A percentile compares a stretch with the other conserved stretches of the same genome.
Evolutionary conservation across 2,888 invertebrate genomes (phyloP).

Genomic region (Neoitamus cyanurus): DNA sequence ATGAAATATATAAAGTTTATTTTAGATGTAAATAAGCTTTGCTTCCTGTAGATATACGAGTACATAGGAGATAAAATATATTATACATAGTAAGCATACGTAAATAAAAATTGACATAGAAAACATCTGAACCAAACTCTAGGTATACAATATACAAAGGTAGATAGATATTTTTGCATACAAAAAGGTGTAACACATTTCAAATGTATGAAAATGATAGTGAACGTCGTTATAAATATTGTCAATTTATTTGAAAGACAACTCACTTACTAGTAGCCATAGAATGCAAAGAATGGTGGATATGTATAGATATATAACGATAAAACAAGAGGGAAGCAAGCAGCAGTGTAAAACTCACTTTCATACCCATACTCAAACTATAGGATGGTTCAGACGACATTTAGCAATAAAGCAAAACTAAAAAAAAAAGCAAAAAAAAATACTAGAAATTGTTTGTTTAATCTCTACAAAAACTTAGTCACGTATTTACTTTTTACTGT

Average conservation of each 20-base stretch:
- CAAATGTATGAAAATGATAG: background rate
- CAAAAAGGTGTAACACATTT: background rate
- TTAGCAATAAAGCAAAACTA: constrained; percentile 2
- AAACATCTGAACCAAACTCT: constrained; percentile 36
- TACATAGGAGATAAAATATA: background rate
- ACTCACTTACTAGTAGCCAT: background rate
- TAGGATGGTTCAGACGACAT: background rate
- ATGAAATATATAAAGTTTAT: background rate
- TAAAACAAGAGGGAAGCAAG: background rate
- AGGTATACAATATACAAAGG: constrained; percentile 38
- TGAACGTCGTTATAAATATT: constrained; percentile 9
- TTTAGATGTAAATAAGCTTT: constrained; percentile 51
- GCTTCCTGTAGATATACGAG: constrained; percentile 46
- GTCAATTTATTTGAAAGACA: constrained; percentile 23
- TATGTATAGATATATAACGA: background rate
- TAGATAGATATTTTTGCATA: constrained; percentile 54
- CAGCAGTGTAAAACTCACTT: background rate
- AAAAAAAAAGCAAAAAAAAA: background rate
- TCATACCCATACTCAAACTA: background rate
- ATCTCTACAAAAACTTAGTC: constrained; percentile 7
- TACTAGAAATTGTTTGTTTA: constrained; percentile 5
- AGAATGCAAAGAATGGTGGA: background rate
- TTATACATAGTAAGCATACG: constrained; percentile 18
- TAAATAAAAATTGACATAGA: constrained; percentile 44
- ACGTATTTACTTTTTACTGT: constrained; percentile 19